These are phyloP conservation scores for Rhabdornis inornatus DNA, from an alignment of 2,113 vertebrate species.

Conservation along the genomic window DNA sequence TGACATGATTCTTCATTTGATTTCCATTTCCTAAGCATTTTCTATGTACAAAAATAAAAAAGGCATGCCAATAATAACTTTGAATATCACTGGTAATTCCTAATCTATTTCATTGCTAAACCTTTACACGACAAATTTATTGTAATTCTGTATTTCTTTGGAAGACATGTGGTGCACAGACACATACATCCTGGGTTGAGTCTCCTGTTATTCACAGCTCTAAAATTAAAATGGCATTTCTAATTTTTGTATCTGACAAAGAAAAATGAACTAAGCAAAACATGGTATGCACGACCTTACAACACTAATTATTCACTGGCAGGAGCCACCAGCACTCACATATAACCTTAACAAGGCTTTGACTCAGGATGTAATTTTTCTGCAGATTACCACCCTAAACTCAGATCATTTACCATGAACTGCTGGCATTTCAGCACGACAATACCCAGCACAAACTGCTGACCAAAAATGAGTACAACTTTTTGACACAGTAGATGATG, in stretches of 20 bases:
- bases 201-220: background rate
- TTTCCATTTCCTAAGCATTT: background rate
- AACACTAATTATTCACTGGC: background rate
- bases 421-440: background rate
- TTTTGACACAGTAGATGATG: background rate
- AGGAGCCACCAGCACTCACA: background rate
- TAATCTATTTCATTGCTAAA: background rate
- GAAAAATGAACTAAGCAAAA: background rate
- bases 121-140: background rate
- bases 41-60: background rate
- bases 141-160: background rate
- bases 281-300: background rate
- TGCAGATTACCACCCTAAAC: background rate
- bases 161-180: background rate
- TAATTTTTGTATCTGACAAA: background rate
- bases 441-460: background rate
- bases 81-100: background rate
- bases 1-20: background rate
- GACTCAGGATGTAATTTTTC: background rate
- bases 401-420: background rate
- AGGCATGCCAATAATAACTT: background rate
- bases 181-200: background rate
- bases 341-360: background rate
- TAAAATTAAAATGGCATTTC: background rate
- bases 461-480: fast-evolving